Evolutionary conservation across 2,113 vertebrate genomes (phyloP).

Genomic region (Benitochromis conjunctus): DNA sequence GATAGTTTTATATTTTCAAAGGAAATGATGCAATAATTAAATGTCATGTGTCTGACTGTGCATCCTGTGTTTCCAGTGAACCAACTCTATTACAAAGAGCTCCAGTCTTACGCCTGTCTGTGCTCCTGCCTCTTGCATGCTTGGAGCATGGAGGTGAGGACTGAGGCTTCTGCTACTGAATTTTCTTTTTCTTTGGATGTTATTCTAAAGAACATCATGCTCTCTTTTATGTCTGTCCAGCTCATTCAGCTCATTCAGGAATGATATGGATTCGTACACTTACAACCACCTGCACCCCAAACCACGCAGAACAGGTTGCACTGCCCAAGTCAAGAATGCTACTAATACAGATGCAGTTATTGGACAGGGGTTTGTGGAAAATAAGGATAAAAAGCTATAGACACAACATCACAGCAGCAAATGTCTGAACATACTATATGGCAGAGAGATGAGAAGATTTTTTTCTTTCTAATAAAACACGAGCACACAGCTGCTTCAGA

Average conservation of each 20-base stretch:
- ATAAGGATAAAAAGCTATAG: conserved; percentile 29
- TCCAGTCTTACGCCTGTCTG: neutral
- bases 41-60: neutral
- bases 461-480: conserved; percentile 24
- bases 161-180: conserved; percentile 6
- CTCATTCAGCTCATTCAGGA: conserved; percentile 55
- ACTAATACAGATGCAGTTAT: conserved; percentile 16
- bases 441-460: conserved; percentile 9
- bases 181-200: conserved; percentile 35
- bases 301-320: conserved; percentile 25
- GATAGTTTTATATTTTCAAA: neutral
- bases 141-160: neutral
- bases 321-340: conserved; percentile 18
- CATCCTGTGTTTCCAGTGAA: neutral
- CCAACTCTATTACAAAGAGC: neutral
- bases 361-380: conserved; percentile 29
- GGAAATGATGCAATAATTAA: neutral
- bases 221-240: conserved; percentile 39
- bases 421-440: conserved; percentile 65
- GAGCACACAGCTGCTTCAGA: conserved; percentile 53
- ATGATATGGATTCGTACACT: conserved; percentile 38
- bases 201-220: conserved; percentile 37
- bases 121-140: neutral
- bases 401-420: conserved; percentile 42
- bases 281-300: conserved; percentile 1